Evolutionary conservation across 2,888 invertebrate species (phyloP), one percentile per base, ranked within the genome.

Genomic region (Ochropacha duplaris): DNA sequence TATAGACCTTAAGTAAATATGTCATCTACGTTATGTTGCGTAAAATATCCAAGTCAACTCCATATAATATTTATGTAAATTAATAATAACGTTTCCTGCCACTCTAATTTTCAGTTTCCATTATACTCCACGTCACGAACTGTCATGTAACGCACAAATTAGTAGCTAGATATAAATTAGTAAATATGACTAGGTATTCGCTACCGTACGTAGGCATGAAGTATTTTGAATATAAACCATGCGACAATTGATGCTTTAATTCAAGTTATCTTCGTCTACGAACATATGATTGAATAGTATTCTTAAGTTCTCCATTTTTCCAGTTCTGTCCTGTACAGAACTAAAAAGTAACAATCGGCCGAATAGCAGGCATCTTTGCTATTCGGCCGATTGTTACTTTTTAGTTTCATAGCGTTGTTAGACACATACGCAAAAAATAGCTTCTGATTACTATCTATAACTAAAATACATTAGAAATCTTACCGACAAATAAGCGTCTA

Each of bases 111-210:
- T 19, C 19, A 52, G 31, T 52, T 52, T 34, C 52, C 34, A 31
- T 31, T 31, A 31, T 31, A 11, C 22, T n/a, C 4, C n/a, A 16
- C 34, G 31, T 52, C 52, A 52, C 52, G 52, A 44, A 52, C 31
- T 52, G 52, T 31, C 52, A 52, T 19, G 22, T 31, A 31, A 50
- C 52, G 52, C 52, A 52, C 52, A 19, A 31, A 52, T 52, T 52
- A 51, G 28, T 12, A 22, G 22, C 52, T 31, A 19, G 4, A 14
- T 52, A 52, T 12, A 31, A 52, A 52, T 31, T 4, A 31, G 19
- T 5, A 31, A 31, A 19, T 19, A 44, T 19, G 44, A 44, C 19
- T 44, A 2, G 44, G 16, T 36, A n/a, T 19, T 44, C 44, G 6
- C n/a, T 16, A 9, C 6, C 39, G 39, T 39, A n/a, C 28, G 28